Evolutionary conservation across 2,888 invertebrate genomes (phyloP), one percentile per base, ranked within the genome.

Genomic region (Cotesia congregata): DNA sequence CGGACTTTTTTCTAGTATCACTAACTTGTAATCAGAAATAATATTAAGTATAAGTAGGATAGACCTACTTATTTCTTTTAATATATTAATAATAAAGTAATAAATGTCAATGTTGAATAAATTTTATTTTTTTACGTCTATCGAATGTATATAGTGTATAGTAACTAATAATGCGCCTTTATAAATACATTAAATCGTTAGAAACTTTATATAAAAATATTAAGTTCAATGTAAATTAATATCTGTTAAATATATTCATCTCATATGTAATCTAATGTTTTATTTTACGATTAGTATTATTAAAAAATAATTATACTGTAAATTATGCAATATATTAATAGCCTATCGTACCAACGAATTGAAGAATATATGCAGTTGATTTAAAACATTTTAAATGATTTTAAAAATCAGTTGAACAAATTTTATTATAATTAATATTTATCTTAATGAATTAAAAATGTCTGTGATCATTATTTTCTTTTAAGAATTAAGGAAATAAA

Each of bases 91-190:
- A 40, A 80, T 78, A 78, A 72, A 80, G 77, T 50, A 61, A 69
- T 80, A 68, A 61, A 70, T 76, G 76, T 78, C 74, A 67, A 79
- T 65, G 64, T 67, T 75, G 72, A 50, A 50, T 41, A 76, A 64
- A 80, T 72, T 74, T 79, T 80, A 80, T 79, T 80, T 80, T 81
- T 81, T 78, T 79, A 81, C 78, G 77, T 82, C 77, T 78, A 70
- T 77, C 74, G 60, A 72, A 80, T 76, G 77, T 68, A 74, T 62
- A 78, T 76, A 62, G 17, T 60, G 62, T 40, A 62, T 71, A 71
- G 15, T 40, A 38, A 50, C 7, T 50, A 50, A 50, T 50, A 4
- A 50, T 50, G 50, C 50, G 12, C 12, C 12, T 50, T 50, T 50
- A 12, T 50, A 12, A 50, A 50, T 50, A 50, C 12, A 30, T 50